Evolutionary conservation across 37 sponge, comb jelly and placozoan species (phyloP), one percentile per base, ranked within the genome.

Genomic region (Diacarnus erythraeanus): DNA sequence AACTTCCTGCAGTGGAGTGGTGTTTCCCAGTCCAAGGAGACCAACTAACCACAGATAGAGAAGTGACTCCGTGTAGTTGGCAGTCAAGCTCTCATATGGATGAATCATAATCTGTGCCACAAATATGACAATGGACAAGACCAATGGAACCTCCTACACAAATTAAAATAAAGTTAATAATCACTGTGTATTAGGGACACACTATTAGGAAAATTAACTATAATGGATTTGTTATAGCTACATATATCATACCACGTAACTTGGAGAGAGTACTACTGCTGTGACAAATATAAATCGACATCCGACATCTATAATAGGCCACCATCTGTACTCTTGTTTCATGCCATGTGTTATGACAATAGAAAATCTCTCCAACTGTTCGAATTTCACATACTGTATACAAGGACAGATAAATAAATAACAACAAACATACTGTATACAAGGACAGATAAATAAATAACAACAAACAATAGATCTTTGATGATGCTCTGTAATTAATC

Each of bases 1-100:
- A 31, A 26, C 31, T 5, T 57, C 29, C 21, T 69, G 59, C 21
- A 80, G 12, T 8, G 59, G 23, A 10, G 36, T 69, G 8, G 81
- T 70, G 72, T 71, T 70, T 4, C 81, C 81, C 42, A 80, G n/a
- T 21, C 59, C 9, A 1, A 80, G 72, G 17, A 80, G 0, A n/a
- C 37, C 37, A 38, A 80, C 72, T 42, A 80, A 38, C 40, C 26
- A 12, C 8, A 51, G 18, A 25, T 57, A 38, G 8, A 30, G 30
- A 31, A 80, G 57, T 8, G 60, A 29, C 29, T 80, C 81, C 2
- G 41, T 22, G 36, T 20, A 2, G 44, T 80, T 80, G 26, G 81
- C 71, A 25, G 2, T 27, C 27, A 3, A 29, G 35, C 70, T 39
- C 71, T 80, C 57, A 71, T 80, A 80, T 30, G 81, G 81, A 10